Conservation (phyloP, 2,797 vertebrate species). For the Acestrorhynchus altus region DNA sequence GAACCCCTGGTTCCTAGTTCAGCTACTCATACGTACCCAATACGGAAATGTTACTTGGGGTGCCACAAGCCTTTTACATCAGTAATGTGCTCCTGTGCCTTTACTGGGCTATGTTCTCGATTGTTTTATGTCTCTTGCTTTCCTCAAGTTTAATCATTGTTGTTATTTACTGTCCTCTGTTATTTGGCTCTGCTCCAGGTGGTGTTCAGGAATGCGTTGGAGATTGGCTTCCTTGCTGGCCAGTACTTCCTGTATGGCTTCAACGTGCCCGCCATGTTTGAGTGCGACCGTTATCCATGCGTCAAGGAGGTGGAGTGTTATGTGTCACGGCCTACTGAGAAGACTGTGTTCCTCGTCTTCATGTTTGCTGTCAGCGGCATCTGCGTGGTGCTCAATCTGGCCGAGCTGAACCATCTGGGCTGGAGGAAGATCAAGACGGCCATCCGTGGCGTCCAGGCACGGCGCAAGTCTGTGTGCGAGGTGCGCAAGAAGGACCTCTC, state of each 20-base stretch:
- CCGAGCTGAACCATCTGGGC: conserved; percentile 91
- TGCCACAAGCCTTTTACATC: too few relatives aligned
- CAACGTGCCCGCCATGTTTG: conserved; percentile 86
- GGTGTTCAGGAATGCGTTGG: conserved; percentile 87
- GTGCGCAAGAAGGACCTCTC: conserved; percentile 84
- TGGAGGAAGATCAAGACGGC: conserved; percentile 90
- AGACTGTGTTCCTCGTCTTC: conserved; percentile 90
- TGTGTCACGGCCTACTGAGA: conserved; percentile 90
- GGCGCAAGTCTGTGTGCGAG: conserved; percentile 85
- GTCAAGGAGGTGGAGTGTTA: conserved; percentile 93
- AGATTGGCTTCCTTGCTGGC: conserved; percentile 88
- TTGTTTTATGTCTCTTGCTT: too few relatives aligned
- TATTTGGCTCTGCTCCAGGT: conserved; percentile 76
- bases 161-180: neutral
- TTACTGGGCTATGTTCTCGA: too few relatives aligned
- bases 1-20: too few relatives aligned
- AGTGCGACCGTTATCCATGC: conserved; percentile 89
- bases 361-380: conserved; percentile 94
- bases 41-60: too few relatives aligned
- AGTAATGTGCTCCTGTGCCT: too few relatives aligned
- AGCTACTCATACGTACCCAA: too few relatives aligned
- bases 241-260: conserved; percentile 92
- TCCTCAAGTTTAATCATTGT: neutral
- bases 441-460: conserved; percentile 82
- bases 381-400: conserved; percentile 90